These are phyloP conservation scores for Brachionus sp. DNA, from an alignment of 1,140 invertebrate genomes.

Conservation along the genomic window DNA sequence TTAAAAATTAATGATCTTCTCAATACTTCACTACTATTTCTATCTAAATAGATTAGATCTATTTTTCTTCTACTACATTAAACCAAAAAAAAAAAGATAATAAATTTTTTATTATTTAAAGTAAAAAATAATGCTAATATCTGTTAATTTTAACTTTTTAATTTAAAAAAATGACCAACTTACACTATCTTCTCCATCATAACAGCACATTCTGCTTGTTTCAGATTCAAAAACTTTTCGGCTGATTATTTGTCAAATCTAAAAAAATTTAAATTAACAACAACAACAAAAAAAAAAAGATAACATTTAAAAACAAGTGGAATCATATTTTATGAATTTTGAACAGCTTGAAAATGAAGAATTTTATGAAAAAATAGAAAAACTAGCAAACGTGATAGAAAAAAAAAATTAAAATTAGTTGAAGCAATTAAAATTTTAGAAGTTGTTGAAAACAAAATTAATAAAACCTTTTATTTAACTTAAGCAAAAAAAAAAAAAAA, in stretches of 20 bases:
- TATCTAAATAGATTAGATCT: no score
- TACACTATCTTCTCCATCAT: constrained; percentile 1
- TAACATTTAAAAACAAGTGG: neutral
- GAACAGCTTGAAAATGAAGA: neutral
- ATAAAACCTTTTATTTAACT: constrained; percentile 1
- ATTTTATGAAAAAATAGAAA: neutral
- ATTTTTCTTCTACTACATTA: no score
- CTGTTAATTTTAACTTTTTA: neutral
- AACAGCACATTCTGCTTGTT: neutral
- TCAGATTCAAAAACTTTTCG: neutral
- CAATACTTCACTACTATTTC: neutral
- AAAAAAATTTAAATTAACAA: neutral
- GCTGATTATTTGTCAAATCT: neutral
- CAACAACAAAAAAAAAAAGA: neutral
- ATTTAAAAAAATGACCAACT: neutral
- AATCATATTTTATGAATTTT: neutral
- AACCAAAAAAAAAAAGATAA: no score
- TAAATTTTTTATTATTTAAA: no score
- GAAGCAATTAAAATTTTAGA: constrained; percentile 10
- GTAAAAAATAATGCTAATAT: neutral
- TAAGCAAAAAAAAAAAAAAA: neutral
- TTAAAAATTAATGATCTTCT: neutral
- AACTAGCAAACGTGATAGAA: neutral
- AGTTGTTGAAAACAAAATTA: constrained; percentile 1
- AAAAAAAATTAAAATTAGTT: neutral